phyloP scores from a whole-genome alignment of 2,888 invertebrate species.

The Drosophila putrida region DNA sequence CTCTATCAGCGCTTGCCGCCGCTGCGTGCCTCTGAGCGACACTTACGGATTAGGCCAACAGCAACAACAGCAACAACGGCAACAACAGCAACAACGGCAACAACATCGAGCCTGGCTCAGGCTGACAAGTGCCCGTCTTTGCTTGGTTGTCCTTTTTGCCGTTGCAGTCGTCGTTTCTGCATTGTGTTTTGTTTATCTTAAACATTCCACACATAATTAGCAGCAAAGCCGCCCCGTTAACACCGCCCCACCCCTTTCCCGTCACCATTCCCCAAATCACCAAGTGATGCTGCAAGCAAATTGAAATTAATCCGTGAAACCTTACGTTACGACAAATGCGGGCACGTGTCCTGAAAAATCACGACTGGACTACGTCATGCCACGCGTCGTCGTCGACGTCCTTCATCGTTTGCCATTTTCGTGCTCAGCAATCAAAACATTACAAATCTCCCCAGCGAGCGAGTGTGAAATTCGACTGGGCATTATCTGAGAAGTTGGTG shows the following conservation, averaged over 20 bases:
- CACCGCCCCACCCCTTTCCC: constrained; percentile 18
- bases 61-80: constrained; percentile 53
- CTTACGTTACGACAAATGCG: constrained; percentile 74
- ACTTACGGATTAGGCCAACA: constrained; percentile 79
- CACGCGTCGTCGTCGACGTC: constrained; percentile 48
- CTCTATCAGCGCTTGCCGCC: constrained; percentile 74
- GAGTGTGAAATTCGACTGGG: constrained; percentile 64
- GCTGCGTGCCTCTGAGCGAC: constrained; percentile 78
- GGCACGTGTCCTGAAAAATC: constrained; percentile 71
- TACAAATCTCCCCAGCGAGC: constrained; percentile 54
- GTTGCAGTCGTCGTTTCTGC: constrained; percentile 48
- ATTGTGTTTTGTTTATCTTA: constrained; percentile 76
- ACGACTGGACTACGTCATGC: constrained; percentile 53
- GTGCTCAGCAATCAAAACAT: constrained; percentile 73
- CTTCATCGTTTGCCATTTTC: constrained; percentile 33
- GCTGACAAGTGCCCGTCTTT: constrained; percentile 70
- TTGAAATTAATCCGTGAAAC: constrained; percentile 83
- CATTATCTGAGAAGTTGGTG: constrained; percentile 58
- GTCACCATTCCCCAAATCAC: neutral
- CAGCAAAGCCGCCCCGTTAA: constrained; percentile 60
- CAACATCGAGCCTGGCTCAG: constrained; percentile 26
- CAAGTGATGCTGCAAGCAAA: constrained; percentile 64
- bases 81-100: constrained; percentile 48
- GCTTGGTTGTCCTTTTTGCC: constrained; percentile 68
- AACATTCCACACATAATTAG: constrained; percentile 81